Percentiles rank a stretch among this genome's conserved stretches.
Evolutionary conservation across 2,888 invertebrate genomes (phyloP).

Genomic region (Disparrhopalites patrizii): DNA sequence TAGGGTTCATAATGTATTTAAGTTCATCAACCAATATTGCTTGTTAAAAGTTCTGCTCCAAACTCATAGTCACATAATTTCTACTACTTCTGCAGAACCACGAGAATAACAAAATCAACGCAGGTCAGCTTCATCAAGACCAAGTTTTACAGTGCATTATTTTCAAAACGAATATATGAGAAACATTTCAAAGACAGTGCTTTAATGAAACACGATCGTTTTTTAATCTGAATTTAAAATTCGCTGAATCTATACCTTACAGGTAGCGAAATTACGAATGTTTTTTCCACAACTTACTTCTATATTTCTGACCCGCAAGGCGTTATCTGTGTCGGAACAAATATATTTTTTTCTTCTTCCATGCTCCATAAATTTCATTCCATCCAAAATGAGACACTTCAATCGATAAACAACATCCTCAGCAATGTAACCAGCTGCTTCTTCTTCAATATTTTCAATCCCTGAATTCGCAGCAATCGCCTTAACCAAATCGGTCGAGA

Average conservation of each 20-base stretch:
- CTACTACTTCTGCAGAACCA: too few relatives aligned
- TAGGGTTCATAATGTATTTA: too few relatives aligned
- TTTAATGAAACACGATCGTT: too few relatives aligned
- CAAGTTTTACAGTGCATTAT: not conserved
- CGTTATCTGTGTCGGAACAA: constrained; percentile 79
- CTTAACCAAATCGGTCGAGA: constrained; percentile 74
- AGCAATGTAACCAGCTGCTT: constrained; percentile 85
- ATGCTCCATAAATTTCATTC: constrained; percentile 89
- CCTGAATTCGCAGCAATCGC: constrained; percentile 93
- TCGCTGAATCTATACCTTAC: too few relatives aligned
- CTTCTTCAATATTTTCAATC: constrained; percentile 79
- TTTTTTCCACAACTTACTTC: constrained; percentile 61
- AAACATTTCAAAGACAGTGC: too few relatives aligned
- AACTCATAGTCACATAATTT: too few relatives aligned
- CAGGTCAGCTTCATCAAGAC: not conserved
- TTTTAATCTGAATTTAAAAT: too few relatives aligned
- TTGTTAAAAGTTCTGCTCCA: not conserved
- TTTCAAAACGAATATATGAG: too few relatives aligned
- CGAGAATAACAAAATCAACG: too few relatives aligned
- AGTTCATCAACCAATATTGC: not conserved
- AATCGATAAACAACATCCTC: constrained; percentile 84
- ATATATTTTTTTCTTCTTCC: constrained; percentile 79
- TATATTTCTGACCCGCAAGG: constrained; percentile 81
- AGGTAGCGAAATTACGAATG: too few relatives aligned
- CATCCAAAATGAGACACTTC: constrained; percentile 65